Evolutionary conservation across 1,140 invertebrate genomes (phyloP).

Genomic region (Halotydeus destructor): DNA sequence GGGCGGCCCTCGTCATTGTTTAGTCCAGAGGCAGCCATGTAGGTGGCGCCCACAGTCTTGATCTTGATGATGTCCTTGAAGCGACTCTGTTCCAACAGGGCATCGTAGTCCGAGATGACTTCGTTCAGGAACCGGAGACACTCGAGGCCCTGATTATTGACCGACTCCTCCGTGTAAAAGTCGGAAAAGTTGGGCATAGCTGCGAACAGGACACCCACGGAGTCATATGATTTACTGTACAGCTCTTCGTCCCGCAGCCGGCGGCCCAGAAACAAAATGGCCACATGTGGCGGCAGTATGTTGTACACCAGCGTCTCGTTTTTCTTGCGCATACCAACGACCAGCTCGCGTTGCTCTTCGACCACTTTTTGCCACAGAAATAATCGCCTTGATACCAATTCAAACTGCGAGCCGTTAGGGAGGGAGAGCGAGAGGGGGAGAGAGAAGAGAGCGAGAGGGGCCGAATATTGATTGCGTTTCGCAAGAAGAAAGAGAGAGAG

Average conservation of each 20-base stretch:
- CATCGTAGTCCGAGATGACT: conserved; percentile 94
- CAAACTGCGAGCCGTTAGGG: too few species aligned
- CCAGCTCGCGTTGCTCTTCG: conserved; percentile 56
- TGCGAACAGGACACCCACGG: conserved; percentile 75
- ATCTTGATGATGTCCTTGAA: conserved; percentile 81
- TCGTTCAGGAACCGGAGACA: conserved; percentile 89
- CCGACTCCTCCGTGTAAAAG: conserved; percentile 83
- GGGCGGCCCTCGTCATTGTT: conserved; percentile 45
- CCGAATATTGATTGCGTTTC: too few species aligned
- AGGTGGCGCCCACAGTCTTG: conserved; percentile 90
- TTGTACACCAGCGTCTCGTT: conserved; percentile 65
- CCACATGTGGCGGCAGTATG: conserved; percentile 57
- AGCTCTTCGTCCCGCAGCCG: conserved; percentile 36
- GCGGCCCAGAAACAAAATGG: conserved; percentile 64
- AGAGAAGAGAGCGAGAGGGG: too few species aligned
- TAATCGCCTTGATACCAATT: conserved; percentile 48
- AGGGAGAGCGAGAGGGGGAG: conserved; percentile 13
- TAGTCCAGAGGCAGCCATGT: conserved; percentile 88
- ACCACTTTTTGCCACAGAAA: conserved; percentile 50
- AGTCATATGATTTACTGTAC: conserved; percentile 76
- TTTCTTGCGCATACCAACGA: conserved; percentile 57
- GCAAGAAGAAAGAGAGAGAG: conserved; percentile 1
- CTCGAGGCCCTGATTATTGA: conserved; percentile 87
- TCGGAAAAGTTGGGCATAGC: conserved; percentile 88
- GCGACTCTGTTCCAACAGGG: conserved; percentile 54